These are phyloP conservation scores for Halocaridina rubra DNA, from an alignment of 2,888 invertebrate genomes.

Conservation along the genomic window DNA sequence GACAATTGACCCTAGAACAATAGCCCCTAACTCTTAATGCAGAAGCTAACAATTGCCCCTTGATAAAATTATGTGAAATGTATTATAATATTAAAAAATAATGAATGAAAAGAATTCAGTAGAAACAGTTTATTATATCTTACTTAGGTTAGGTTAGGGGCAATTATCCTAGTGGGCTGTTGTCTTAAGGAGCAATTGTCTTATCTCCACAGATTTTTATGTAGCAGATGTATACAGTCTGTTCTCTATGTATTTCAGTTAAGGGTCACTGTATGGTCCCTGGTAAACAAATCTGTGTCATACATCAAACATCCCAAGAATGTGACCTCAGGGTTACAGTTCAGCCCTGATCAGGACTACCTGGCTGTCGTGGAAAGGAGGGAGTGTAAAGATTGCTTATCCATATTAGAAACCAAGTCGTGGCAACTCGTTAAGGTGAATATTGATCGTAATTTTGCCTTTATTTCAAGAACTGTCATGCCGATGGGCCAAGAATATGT, in stretches of 20 bases:
- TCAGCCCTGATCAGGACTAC: slow-evolving; percentile 68
- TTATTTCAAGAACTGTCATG: not conserved
- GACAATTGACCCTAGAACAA: no score
- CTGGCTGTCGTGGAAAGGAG: slow-evolving; percentile 70
- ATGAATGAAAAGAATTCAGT: no score
- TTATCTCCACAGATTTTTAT: no score
- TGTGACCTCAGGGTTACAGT: slow-evolving; percentile 66
- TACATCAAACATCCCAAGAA: slow-evolving; percentile 70
- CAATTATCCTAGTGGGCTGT: no score
- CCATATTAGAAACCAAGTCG: slow-evolving; percentile 62
- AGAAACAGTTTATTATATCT: no score
- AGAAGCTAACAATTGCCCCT: no score
- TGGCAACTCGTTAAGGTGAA: slow-evolving; percentile 69
- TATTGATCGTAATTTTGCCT: not conserved
- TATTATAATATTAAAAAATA: no score
- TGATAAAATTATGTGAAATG: no score
- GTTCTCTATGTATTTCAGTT: slow-evolving; percentile 65
- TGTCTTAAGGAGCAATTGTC: no score
- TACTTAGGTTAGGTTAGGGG: no score
- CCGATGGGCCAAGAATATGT: no score
- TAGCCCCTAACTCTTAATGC: no score
- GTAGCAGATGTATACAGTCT: not conserved
- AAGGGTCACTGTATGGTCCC: slow-evolving; percentile 70
- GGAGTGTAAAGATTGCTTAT: slow-evolving; percentile 69
- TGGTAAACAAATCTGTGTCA: slow-evolving; percentile 69